phyloP scores from a whole-genome alignment of 2,113 vertebrate genomes.

The Motacilla alba region DNA sequence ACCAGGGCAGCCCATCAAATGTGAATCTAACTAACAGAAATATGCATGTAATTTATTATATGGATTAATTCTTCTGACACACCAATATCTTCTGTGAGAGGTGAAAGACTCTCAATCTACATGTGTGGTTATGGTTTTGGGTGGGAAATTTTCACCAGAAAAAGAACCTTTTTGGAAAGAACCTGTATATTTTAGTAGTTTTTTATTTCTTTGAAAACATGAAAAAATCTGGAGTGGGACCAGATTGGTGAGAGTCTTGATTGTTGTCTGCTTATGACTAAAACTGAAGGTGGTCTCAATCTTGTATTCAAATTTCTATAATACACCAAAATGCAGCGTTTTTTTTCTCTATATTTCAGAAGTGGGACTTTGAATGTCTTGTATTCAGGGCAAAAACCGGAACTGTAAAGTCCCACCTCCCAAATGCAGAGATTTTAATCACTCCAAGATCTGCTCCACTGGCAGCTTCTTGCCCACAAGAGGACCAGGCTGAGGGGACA shows the following conservation, averaged over 20 bases:
- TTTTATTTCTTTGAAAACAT: neutral
- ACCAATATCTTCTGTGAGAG: neutral
- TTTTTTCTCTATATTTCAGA: neutral
- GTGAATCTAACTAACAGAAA: neutral
- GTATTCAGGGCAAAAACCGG: neutral
- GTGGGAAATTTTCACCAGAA: neutral
- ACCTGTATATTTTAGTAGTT: neutral
- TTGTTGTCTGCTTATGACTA: neutral
- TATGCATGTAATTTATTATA: neutral
- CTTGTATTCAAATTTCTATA: neutral
- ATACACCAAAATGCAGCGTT: neutral
- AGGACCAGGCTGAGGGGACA: neutral
- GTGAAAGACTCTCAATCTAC: neutral
- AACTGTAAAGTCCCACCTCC: neutral
- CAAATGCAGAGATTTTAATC: neutral
- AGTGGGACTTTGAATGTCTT: neutral
- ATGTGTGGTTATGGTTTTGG: neutral
- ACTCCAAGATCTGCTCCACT: neutral
- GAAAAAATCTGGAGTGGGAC: neutral
- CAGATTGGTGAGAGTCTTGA: neutral
- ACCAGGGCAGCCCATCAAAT: neutral
- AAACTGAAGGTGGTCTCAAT: neutral
- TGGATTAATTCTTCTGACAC: neutral
- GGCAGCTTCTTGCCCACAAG: neutral
- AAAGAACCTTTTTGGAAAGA: neutral